Base-by-base conservation (phyloP, 1,140 invertebrate genomes). In the Ceratina japonica region DNA sequence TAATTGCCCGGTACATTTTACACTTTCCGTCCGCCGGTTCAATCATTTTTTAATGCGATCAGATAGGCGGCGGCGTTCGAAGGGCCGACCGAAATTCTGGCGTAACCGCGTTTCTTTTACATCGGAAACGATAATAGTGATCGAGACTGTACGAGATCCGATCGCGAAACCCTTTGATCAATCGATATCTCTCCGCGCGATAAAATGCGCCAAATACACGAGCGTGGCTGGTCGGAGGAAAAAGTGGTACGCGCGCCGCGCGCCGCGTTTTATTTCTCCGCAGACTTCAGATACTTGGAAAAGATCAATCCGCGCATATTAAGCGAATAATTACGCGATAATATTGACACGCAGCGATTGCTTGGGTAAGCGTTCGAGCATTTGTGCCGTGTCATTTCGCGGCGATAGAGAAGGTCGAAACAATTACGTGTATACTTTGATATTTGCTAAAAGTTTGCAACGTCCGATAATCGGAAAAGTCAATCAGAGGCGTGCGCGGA, bases 241-340 rank as follows among this genome's bases (percentile, higher is more conserved):
- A 44, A 44, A 44, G 37, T 44, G 37, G 37, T 44, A 44, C 37
- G 5, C 2, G 37, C 37, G 3, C 3, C 37, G 37, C 37, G 5
- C 2, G 37, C 37, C 37, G 37, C 37, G 37, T 44, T 44, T 44
- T 44, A 16, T 27, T n/a, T 24, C 0, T 16, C 12, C 7, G 49
- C 20, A 16, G 3, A 24, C 3, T 2, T 22, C 15, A 10, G 7
- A 27, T 13, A 68, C 49, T 24, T 18, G 27, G 18, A 10, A 20
- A 68, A 52, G 10, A 52, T 20, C 63, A 56, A 75, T 59, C 56
- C 37, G 8, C 58, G 71, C 79, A 69, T 64, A 75, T 22, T 22
- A 71, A 81, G 22, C 31, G 64, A 68, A 61, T 68, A 82, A 80
- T 71, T 80, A 31, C 64, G 66, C 79, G 81, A 80, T 64, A 20